Conservation (phyloP, 2,113 vertebrate genomes). For the Paedocypris sp. region DNA sequence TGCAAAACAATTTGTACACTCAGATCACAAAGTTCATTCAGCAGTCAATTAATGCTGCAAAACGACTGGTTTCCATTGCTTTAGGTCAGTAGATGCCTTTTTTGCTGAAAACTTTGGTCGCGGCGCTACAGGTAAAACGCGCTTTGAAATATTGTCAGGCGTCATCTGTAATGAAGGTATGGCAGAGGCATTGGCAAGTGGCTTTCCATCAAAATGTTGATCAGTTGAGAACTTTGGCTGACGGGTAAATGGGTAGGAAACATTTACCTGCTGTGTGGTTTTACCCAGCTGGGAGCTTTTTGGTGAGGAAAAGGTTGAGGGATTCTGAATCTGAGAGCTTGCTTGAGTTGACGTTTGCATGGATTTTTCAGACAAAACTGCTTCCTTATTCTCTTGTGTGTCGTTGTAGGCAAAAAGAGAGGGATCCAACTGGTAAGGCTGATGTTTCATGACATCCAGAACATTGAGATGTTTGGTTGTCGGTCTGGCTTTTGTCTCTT, state of each 20-base stretch:
- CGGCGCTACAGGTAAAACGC: slow-evolving; percentile 72
- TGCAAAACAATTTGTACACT: too few relatives aligned
- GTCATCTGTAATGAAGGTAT: slow-evolving; percentile 63
- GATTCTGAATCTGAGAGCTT: slow-evolving; percentile 27
- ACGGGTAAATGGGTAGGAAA: slow-evolving; percentile 38
- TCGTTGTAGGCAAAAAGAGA: slow-evolving; percentile 84
- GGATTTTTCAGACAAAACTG: slow-evolving; percentile 43
- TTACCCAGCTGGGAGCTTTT: slow-evolving; percentile 49
- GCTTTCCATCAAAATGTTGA: slow-evolving; percentile 49
- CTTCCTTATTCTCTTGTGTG: slow-evolving; percentile 54
- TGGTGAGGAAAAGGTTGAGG: slow-evolving; percentile 32
- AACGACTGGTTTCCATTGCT: slow-evolving; percentile 84
- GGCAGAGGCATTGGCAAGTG: slow-evolving; percentile 50
- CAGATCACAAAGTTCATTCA: too few relatives aligned
- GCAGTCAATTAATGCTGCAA: slow-evolving; percentile 57
- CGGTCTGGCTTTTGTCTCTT: slow-evolving; percentile 67
- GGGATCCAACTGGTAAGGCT: slow-evolving; percentile 83
- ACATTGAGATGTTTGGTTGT: slow-evolving; percentile 72
- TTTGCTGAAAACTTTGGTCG: slow-evolving; percentile 92
- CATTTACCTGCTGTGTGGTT: slow-evolving; percentile 60
- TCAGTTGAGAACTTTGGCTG: slow-evolving; percentile 18
- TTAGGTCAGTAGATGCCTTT: slow-evolving; percentile 68
- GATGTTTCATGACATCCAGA: slow-evolving; percentile 93
- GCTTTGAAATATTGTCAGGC: slow-evolving; percentile 52
- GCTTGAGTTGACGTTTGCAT: slow-evolving; percentile 38